These are phyloP conservation scores for Spatulosminthurus flaviceps DNA, from an alignment of 2,888 invertebrate species.

Conservation along the genomic window DNA sequence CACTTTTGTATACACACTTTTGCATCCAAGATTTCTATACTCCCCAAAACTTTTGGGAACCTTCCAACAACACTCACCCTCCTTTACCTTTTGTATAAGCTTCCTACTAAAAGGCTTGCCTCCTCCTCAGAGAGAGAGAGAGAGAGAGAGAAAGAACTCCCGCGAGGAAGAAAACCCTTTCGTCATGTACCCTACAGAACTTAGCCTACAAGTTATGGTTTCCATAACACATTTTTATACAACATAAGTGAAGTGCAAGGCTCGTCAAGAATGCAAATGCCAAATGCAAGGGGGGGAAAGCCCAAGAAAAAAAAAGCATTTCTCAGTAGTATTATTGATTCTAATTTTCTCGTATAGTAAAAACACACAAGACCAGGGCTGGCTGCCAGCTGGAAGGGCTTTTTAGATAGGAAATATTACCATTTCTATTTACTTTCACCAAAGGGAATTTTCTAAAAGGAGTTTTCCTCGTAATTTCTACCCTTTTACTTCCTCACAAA, in stretches of 20 bases:
- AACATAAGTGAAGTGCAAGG: constrained; percentile 6
- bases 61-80: not conserved
- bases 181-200: not conserved
- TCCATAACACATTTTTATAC: not conserved
- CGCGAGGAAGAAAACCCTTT: not conserved
- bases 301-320: not conserved
- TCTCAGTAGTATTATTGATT: not conserved
- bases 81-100: not conserved
- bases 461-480: too few relatives aligned
- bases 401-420: too few relatives aligned
- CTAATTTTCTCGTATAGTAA: too few relatives aligned
- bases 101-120: not conserved
- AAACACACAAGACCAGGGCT: too few relatives aligned
- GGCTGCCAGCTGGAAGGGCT: too few relatives aligned
- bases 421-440: too few relatives aligned
- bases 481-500: too few relatives aligned
- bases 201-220: not conserved
- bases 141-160: constrained; percentile 11
- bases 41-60: constrained; percentile 3
- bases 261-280: constrained; percentile 30
- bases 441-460: too few relatives aligned
- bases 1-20: not conserved
- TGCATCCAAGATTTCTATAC: not conserved
- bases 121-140: too few relatives aligned
- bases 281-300: constrained; percentile 13